phyloP scores from a whole-genome alignment of 2,888 invertebrate species.

The Rhabditoides inermis region DNA sequence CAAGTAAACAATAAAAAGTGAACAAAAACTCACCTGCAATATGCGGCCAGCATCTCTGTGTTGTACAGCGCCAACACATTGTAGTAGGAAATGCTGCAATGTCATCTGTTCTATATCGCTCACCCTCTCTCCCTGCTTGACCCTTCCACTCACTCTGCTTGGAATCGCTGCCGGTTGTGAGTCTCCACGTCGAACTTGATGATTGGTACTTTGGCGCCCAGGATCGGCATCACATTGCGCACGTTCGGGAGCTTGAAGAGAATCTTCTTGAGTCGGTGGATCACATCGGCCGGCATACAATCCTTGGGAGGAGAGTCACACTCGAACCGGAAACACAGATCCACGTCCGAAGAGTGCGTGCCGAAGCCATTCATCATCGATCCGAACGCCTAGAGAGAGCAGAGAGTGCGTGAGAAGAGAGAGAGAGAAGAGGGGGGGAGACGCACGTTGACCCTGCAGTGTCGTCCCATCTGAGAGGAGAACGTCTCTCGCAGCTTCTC shows the following conservation, averaged over 20 bases:
- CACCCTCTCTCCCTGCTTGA: too few species aligned
- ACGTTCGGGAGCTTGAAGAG: slow-evolving; percentile 7
- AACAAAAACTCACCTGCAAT: slow-evolving; percentile 57
- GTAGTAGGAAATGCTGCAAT: slow-evolving; percentile 58
- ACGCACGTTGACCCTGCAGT: too few species aligned
- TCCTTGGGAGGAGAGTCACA: slow-evolving; percentile 34
- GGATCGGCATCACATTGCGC: slow-evolving; percentile 34
- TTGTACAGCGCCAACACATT: slow-evolving; percentile 61
- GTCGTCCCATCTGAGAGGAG: too few species aligned
- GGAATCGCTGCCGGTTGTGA: slow-evolving; percentile 43
- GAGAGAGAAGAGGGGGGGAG: too few species aligned
- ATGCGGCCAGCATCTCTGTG: slow-evolving; percentile 58
- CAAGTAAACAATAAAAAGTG: too few species aligned
- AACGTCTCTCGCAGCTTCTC: too few species aligned
- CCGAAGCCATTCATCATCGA: slow-evolving; percentile 63
- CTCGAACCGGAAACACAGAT: slow-evolving; percentile 60
- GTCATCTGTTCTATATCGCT: not conserved
- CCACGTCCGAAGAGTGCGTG: slow-evolving; percentile 59
- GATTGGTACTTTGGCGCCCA: slow-evolving; percentile 61
- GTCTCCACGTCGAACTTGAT: slow-evolving; percentile 57
- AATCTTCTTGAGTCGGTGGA: not conserved
- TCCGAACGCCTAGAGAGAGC: slow-evolving; percentile 58
- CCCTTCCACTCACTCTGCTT: slow-evolving; percentile 58
- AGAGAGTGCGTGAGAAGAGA: too few species aligned
- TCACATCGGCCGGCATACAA: slow-evolving; percentile 9